Percentiles rank a stretch among this genome's conserved stretches.
Evolutionary conservation across 2,888 invertebrate species (phyloP).

Genomic region (Pyralis farinalis): DNA sequence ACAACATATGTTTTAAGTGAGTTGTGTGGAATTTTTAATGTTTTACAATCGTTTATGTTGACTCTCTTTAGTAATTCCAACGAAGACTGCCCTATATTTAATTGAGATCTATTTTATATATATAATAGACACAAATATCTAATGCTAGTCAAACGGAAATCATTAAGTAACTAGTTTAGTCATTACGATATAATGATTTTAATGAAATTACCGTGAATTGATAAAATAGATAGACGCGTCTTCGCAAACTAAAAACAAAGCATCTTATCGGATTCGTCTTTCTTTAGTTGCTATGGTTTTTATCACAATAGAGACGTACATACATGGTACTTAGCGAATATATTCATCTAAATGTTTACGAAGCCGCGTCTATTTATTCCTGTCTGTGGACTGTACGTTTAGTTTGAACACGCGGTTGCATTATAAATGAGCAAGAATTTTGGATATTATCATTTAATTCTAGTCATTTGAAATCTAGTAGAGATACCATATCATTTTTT

Average conservation of each 20-base stretch:
- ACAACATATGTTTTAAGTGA: slow-evolving; percentile 47
- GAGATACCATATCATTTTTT: slow-evolving; percentile 79
- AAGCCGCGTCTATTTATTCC: no score
- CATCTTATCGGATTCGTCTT: no score
- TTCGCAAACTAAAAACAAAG: no score
- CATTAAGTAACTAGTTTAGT: slow-evolving; percentile 54
- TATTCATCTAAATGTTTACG: no score
- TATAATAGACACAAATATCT: slow-evolving; percentile 67
- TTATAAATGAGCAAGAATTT: slow-evolving; percentile 8
- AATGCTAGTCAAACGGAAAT: slow-evolving; percentile 62
- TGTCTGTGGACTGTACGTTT: slow-evolving; percentile 1
- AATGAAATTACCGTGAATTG: slow-evolving; percentile 5
- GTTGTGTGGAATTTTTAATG: slow-evolving; percentile 56
- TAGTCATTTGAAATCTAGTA: slow-evolving; percentile 59
- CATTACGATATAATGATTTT: slow-evolving; percentile 23
- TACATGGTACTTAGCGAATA: no score
- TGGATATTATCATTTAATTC: slow-evolving; percentile 28
- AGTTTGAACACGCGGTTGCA: slow-evolving; percentile 4
- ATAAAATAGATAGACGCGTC: no score
- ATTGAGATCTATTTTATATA: slow-evolving; percentile 78
- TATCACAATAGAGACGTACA: no score
- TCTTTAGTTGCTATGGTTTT: no score
- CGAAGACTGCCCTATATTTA: slow-evolving; percentile 80
- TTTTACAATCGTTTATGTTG: slow-evolving; percentile 68
- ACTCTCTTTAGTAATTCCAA: slow-evolving; percentile 75